phyloP scores from a whole-genome alignment of 2,888 invertebrate species.

The Agriopis marginaria region DNA sequence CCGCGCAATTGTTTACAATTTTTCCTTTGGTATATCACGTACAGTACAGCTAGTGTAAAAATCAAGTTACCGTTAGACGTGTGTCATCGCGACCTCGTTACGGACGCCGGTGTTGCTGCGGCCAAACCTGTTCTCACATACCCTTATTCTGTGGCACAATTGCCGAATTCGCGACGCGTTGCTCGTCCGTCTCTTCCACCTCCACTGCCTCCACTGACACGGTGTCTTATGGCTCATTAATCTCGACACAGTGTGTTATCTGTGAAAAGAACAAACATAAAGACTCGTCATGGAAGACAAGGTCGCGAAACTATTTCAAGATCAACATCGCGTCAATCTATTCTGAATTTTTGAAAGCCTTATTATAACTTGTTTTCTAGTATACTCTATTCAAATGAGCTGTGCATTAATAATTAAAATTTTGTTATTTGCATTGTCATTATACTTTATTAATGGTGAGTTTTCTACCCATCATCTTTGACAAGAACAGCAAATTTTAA shows the following conservation, averaged over 20 bases:
- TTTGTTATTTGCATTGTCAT: slow-evolving; percentile 8
- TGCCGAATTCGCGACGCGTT: slow-evolving; percentile 62
- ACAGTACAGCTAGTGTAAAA: slow-evolving; percentile 62
- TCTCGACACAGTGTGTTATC: slow-evolving; percentile 27
- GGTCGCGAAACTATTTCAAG: slow-evolving; percentile 33
- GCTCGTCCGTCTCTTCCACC: slow-evolving; percentile 14
- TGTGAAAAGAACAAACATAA: slow-evolving; percentile 31
- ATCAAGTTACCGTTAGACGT: slow-evolving; percentile 82
- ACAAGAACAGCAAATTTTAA: no score
- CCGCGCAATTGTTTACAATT: slow-evolving; percentile 51
- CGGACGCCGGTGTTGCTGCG: slow-evolving; percentile 57
- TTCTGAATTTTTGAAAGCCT: slow-evolving; percentile 22
- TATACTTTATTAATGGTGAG: neutral
- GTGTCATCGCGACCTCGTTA: slow-evolving; percentile 83
- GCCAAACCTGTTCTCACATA: slow-evolving; percentile 77
- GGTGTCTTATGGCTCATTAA: slow-evolving; percentile 32
- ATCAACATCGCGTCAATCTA: slow-evolving; percentile 24
- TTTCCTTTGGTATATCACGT: slow-evolving; percentile 61
- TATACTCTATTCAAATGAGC: slow-evolving; percentile 14
- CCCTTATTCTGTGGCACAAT: slow-evolving; percentile 71
- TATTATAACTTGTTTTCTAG: slow-evolving; percentile 15
- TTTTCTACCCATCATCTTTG: no score
- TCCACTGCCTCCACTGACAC: slow-evolving; percentile 6
- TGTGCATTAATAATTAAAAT: slow-evolving; percentile 4
- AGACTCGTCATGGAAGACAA: slow-evolving; percentile 19